phyloP scores from a whole-genome alignment of 23 tunicate genomes.

The Halocynthia roretzi region DNA sequence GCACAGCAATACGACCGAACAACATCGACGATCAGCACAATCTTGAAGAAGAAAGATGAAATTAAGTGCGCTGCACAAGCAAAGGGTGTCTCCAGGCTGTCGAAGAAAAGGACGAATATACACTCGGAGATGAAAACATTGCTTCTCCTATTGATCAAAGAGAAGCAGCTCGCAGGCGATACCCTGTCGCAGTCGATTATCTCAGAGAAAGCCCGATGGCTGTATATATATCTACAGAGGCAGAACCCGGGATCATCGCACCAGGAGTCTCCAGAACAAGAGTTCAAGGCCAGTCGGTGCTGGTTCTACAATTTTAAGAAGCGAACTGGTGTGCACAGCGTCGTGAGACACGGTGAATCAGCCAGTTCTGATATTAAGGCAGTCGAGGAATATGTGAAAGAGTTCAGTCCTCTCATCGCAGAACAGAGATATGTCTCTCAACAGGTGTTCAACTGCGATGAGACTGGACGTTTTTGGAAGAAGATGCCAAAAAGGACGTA shows the following conservation, averaged over 20 bases:
- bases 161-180: conserved; percentile 19
- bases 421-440: conserved; percentile 11
- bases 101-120: neutral
- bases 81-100: conserved; percentile 21
- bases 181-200: conserved; percentile 11
- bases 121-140: conserved; percentile 7
- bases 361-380: conserved; percentile 29
- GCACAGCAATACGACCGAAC: no score
- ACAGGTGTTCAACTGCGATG: no score
- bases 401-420: conserved; percentile 18
- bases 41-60: conserved; percentile 15
- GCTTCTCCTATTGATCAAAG: conserved; percentile 14
- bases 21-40: no score
- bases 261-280: conserved; percentile 7
- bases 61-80: conserved; percentile 16
- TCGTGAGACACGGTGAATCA: conserved; percentile 17
- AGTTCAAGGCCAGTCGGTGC: conserved; percentile 14
- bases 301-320: conserved; percentile 18
- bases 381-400: conserved; percentile 20
- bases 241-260: conserved; percentile 9
- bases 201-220: conserved; percentile 14
- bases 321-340: conserved; percentile 11
- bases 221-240: conserved; percentile 3
- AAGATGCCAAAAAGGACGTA: conserved; percentile 32
- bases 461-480: conserved; percentile 36